phyloP scores from a whole-genome alignment of 2,113 vertebrate genomes.

The Dromas ardeola region DNA sequence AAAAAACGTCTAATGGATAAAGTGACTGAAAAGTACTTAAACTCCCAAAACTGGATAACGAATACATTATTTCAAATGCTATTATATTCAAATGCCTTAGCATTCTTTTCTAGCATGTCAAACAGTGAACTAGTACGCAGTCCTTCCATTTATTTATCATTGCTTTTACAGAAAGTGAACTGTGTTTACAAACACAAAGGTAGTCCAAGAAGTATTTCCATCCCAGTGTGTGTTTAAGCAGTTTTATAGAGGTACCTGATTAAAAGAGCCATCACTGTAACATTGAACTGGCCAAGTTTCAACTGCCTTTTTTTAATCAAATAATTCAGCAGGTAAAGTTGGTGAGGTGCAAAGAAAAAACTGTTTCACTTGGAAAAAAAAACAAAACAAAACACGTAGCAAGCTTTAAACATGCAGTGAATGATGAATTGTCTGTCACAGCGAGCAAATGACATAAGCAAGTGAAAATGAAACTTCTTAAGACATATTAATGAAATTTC shows the following conservation, averaged over 20 bases:
- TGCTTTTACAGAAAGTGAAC: not conserved
- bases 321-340: slow-evolving; percentile 30
- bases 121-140: not conserved
- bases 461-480: slow-evolving; percentile 71
- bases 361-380: not conserved
- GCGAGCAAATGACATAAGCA: slow-evolving; percentile 56
- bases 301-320: slow-evolving; percentile 13
- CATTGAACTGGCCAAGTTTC: not conserved
- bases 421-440: slow-evolving; percentile 49
- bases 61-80: not conserved
- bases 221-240: not conserved
- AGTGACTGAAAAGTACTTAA: not conserved
- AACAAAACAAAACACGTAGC: slow-evolving; percentile 2
- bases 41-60: not conserved
- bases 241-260: slow-evolving; percentile 13
- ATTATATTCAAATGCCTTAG: not conserved
- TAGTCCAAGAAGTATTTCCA: not conserved
- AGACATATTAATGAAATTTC: slow-evolving; percentile 53
- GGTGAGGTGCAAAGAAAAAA: slow-evolving; percentile 40
- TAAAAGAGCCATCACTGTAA: slow-evolving; percentile 14
- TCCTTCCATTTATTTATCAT: not conserved
- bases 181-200: not conserved
- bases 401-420: slow-evolving; percentile 70
- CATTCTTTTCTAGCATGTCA: not conserved
- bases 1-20: not conserved